phyloP scores from a whole-genome alignment of 2,113 vertebrate species.

The Azemiops feae region DNA sequence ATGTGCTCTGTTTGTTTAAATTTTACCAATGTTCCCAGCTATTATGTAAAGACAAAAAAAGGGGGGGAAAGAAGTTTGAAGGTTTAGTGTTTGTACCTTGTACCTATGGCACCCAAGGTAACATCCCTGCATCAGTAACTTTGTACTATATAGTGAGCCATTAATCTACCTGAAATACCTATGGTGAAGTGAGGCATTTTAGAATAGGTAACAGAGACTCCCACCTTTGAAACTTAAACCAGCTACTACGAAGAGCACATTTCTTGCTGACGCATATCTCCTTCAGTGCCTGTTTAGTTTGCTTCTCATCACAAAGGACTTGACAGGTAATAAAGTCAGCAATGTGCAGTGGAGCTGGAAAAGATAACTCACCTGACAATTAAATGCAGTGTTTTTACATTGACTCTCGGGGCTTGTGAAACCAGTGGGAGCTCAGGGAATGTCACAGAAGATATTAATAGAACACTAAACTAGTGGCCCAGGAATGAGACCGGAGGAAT shows the following conservation, averaged over 20 bases:
- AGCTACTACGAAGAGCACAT: constrained; percentile 54
- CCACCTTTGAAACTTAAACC: constrained; percentile 64
- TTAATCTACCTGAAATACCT: constrained; percentile 88
- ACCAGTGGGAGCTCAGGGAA: background rate
- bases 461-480: background rate
- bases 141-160: constrained; percentile 64
- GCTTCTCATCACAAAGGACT: constrained; percentile 11
- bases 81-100: constrained; percentile 76
- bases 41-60: constrained; percentile 54
- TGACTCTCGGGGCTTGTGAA: constrained; percentile 5
- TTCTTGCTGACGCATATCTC: constrained; percentile 53
- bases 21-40: constrained; percentile 61
- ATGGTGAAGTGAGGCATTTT: constrained; percentile 71
- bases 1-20: constrained; percentile 39
- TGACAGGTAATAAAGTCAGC: constrained; percentile 1
- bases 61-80: constrained; percentile 62
- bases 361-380: constrained; percentile 29
- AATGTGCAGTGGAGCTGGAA: background rate
- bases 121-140: constrained; percentile 61
- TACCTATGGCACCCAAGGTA: constrained; percentile 67
- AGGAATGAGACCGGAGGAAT: background rate
- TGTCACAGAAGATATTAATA: background rate
- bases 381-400: background rate
- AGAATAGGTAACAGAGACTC: constrained; percentile 76
- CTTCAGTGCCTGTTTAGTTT: constrained; percentile 37